Evolutionary conservation across 2,888 invertebrate species (phyloP), one percentile per base, ranked within the genome.

Genomic region (Chymomyza procnemis): DNA sequence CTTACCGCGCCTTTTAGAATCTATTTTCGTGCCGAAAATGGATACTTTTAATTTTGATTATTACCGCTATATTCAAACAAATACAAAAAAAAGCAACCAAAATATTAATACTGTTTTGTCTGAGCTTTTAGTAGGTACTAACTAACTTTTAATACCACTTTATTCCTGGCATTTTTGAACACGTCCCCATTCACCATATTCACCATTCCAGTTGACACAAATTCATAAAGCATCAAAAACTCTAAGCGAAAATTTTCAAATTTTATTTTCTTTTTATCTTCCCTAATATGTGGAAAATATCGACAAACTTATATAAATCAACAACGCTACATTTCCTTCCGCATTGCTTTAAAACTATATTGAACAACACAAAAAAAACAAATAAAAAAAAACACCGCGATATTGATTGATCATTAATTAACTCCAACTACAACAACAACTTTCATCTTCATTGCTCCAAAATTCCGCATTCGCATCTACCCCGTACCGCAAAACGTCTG

Each of bases 261-360:
- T 73, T 76, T 76, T 65, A 60, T 75, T 73, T 83, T 79, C 78
- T 73, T 73, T 75, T 70, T 77, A 66, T 78, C 73, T 75, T 74
- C 74, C 74, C 71, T 70, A 76, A 54, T 69, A 66, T 65, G 47
- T 41, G 63, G 30, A 34, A 34, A 57, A 56, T 64, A 50, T 63
- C 26, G 48, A 60, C 18, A 64, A 47, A 34, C 26, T 26, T 46
- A 16, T 18, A 41, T n/a, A 62, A 41, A 54, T 52, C 12, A 22
- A 50, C 65, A 55, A 61, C 80, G 85, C 82, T 81, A 67, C 85
- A 80, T 83, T 79, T 72, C 78, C 79, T 41, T 82, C 77, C 70
- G 68, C 68, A 71, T 71, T 56, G 56, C 14, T 56, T 26, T 26
- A 41, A 30, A 55, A 52, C 9, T 19, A 57, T 58, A 54, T 66